Percentiles rank a stretch among this genome's conserved stretches.
Evolutionary conservation across 2,113 vertebrate species (phyloP).

Genomic region (Mus spicilegus): DNA sequence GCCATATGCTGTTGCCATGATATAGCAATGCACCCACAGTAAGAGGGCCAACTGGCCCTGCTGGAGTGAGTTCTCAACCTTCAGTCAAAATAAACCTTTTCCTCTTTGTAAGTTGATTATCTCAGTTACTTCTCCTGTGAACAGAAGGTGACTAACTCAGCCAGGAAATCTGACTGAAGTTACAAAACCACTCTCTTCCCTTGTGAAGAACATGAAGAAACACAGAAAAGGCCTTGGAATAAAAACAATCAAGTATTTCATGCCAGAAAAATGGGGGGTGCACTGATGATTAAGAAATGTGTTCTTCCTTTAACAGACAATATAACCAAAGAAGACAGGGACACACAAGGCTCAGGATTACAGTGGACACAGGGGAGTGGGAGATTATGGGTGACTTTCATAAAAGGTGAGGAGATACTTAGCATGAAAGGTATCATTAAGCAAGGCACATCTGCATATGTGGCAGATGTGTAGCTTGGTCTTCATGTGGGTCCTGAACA

Average conservation of each 20-base stretch:
- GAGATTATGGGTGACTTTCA: neutral
- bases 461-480: too few relatives aligned
- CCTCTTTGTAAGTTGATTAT: neutral
- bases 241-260: neutral
- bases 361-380: neutral
- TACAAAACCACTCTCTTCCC: slow-evolving; percentile 13
- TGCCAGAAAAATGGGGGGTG: neutral
- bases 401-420: neutral
- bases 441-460: neutral
- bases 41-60: neutral
- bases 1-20: neutral
- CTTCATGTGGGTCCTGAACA: too few relatives aligned
- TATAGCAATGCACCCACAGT: neutral
- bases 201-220: slow-evolving; percentile 18
- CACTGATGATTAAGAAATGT: neutral
- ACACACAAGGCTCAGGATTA: neutral
- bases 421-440: neutral
- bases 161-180: slow-evolving; percentile 49
- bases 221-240: neutral
- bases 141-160: neutral
- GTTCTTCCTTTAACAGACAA: neutral
- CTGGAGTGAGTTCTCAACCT: neutral
- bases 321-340: neutral
- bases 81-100: neutral
- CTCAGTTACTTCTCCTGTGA: neutral